A percentile compares a stretch with the other conserved stretches of the same genome.
phyloP scores from a whole-genome alignment of 2,113 vertebrate species.

The Drymodes brunneopygia region DNA sequence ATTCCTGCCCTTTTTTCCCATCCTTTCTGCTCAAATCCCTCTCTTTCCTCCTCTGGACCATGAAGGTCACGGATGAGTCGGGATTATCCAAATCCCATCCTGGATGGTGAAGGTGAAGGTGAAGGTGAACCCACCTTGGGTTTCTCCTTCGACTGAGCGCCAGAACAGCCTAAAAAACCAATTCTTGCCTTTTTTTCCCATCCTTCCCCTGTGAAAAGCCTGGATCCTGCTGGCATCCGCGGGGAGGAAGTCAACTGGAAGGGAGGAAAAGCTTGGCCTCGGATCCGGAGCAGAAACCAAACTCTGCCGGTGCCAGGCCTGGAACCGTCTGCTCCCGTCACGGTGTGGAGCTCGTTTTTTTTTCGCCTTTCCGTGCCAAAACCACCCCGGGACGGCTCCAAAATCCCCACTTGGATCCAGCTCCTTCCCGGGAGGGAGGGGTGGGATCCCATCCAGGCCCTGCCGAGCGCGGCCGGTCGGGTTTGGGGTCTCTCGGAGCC shows the following conservation, averaged over 20 bases:
- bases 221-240: accelerated
- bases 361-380: neutral
- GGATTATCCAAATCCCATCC: neutral
- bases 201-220: accelerated
- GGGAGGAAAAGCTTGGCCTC: neutral
- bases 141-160: neutral
- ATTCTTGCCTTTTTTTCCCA: neutral
- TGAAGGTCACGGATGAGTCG: neutral
- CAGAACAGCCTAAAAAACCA: neutral
- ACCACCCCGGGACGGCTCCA: neutral
- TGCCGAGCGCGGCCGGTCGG: neutral
- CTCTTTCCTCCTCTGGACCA: neutral
- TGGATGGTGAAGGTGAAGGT: neutral
- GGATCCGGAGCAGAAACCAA: neutral
- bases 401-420: neutral
- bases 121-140: neutral
- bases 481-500: neutral
- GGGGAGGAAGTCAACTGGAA: neutral
- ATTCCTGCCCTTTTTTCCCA: neutral
- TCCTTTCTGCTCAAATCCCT: neutral
- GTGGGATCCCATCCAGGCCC: neutral
- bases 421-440: neutral
- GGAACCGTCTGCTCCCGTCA: neutral
- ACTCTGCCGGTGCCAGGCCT: neutral
- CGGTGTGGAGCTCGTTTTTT: accelerated